phyloP scores from a whole-genome alignment of 2,888 invertebrate genomes.

The Chrysopilus asiliformis region DNA sequence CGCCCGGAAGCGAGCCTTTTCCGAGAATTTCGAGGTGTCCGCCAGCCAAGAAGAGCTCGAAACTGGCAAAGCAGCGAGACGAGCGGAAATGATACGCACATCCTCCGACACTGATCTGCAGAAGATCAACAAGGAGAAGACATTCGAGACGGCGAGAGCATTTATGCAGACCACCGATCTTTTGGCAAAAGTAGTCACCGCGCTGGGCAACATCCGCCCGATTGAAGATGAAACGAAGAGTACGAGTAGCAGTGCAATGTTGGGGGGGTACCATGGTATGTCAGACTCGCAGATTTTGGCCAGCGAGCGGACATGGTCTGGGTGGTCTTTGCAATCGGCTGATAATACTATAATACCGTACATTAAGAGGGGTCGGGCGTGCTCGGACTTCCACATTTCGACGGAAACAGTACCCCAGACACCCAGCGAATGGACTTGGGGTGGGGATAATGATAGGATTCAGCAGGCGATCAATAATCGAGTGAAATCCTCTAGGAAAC shows the following conservation, averaged over 20 bases:
- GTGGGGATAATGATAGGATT: constrained; percentile 35
- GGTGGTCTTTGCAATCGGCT: constrained; percentile 42
- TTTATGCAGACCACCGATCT: constrained; percentile 63
- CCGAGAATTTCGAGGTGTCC: constrained; percentile 43
- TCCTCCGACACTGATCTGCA: constrained; percentile 69
- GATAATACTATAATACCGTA: constrained; percentile 32
- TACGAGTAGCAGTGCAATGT: constrained; percentile 19
- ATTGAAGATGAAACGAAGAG: constrained; percentile 30
- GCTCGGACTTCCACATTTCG: constrained; percentile 40
- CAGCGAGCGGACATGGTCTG: constrained; percentile 43
- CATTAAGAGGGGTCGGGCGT: constrained; percentile 42
- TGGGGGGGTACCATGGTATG: constrained; percentile 52
- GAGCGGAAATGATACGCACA: constrained; percentile 37
- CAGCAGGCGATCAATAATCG: constrained; percentile 33
- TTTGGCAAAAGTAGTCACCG: constrained; percentile 62
- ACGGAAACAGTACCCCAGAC: constrained; percentile 18
- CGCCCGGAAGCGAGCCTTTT: constrained; percentile 47
- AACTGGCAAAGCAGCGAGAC: too few species aligned
- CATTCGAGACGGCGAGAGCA: constrained; percentile 48
- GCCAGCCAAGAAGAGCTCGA: constrained; percentile 16
- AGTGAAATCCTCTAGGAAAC: constrained; percentile 21
- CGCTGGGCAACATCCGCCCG: constrained; percentile 47
- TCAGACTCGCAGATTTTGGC: constrained; percentile 60
- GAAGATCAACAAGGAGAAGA: constrained; percentile 63
- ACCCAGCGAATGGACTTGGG: constrained; percentile 36